Evolutionary conservation across 2,888 invertebrate genomes (phyloP), one percentile per base, ranked within the genome.

Genomic region (Hermaeophaga mercurialis): DNA sequence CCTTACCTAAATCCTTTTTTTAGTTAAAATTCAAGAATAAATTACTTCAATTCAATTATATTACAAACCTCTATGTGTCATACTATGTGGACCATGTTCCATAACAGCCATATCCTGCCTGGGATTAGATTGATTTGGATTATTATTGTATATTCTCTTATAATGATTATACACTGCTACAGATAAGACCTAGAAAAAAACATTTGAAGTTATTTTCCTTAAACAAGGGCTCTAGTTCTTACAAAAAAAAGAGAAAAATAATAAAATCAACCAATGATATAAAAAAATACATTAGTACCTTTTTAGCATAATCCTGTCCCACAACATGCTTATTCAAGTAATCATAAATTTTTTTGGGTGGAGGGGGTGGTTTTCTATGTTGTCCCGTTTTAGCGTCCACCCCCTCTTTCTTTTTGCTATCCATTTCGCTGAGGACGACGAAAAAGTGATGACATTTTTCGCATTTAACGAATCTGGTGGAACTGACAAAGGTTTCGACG

Each of bases 91-190:
- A 19, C 86, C 85, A 66, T 88, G 88, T 66, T 86, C 85, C 62
- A 84, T 80, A 59, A 85, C 78, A 50, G 80, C 78, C 69, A 79
- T 77, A 65, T 81, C 81, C 62, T 80, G 80, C 28, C 80, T 69
- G 31, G 69, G 38, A 52, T 62, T 69, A 26, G 63, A 77, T 59
- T 77, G 79, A 34, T 72, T 73, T 66, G 87, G 88, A 58, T 92
- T 83, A 80, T 97, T 97, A 78, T 97, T 95, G 78, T 92, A 93
- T 73, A 99, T 94, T 70, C 98, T 83, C 80, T 98, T 97, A 80
- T 98, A 99, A 77, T 99, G 99, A 80, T 98, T 97, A 81, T 99
- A 99, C 0, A 99, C 98, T 8, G 98, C 97, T 26, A 98, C 98
- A 0, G 97, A 90, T 28, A 99, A 81, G 31, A 97, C 96, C 78